Evolutionary conservation across 2,797 vertebrate genomes (phyloP).

Genomic region (Enteromius unitaeniatus): DNA sequence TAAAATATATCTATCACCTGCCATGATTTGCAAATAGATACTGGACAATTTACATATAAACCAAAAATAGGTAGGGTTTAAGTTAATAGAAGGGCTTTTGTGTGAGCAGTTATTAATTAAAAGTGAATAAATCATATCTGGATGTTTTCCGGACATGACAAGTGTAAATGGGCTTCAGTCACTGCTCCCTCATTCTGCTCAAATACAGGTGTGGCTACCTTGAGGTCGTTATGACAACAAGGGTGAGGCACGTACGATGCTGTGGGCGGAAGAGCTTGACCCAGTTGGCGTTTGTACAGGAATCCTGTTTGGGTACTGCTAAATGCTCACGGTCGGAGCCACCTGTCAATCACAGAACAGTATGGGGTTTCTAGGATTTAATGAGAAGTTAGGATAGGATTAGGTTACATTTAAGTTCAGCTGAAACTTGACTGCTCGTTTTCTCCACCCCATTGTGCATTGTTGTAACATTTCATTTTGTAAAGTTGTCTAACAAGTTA

Average conservation of each 20-base stretch:
- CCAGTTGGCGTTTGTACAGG: constrained; percentile 43
- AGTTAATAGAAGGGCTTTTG: background rate
- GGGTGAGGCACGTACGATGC: constrained; percentile 19
- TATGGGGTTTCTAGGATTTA: constrained; percentile 46
- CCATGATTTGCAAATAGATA: background rate
- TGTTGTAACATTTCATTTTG: constrained; percentile 46
- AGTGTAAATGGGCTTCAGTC: constrained; percentile 21
- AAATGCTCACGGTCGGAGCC: constrained; percentile 22
- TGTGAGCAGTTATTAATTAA: constrained; percentile 13
- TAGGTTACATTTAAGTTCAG: constrained; percentile 47
- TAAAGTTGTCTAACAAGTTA: constrained; percentile 52
- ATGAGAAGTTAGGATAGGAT: constrained; percentile 49
- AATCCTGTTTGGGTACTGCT: constrained; percentile 52
- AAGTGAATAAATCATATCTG: background rate
- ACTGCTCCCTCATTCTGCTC: constrained; percentile 17
- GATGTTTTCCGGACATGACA: background rate
- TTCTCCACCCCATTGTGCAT: constrained; percentile 52
- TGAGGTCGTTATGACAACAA: constrained; percentile 43
- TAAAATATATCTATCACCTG: background rate
- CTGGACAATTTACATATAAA: background rate
- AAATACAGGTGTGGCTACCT: constrained; percentile 36
- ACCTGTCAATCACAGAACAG: constrained; percentile 32
- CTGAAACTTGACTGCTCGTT: constrained; percentile 50
- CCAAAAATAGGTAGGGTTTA: background rate
- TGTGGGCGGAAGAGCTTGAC: constrained; percentile 32